Conservation (phyloP, 2,797 vertebrate genomes). For the Schizopygopsis pylzovi region DNA sequence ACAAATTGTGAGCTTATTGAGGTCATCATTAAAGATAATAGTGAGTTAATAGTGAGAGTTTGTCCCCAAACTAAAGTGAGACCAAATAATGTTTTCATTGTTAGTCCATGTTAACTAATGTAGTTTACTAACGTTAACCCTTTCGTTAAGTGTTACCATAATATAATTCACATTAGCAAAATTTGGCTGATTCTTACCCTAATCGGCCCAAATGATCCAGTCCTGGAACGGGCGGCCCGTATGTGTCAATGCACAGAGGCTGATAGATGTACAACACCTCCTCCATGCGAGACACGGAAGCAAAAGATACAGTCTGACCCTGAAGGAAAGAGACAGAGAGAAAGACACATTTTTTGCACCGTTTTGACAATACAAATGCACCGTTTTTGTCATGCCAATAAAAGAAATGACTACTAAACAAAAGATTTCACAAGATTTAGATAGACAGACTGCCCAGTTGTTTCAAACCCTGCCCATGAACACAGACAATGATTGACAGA, state of each 20-base stretch:
- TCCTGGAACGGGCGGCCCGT: slow-evolving; percentile 87
- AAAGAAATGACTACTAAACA: slow-evolving; percentile 55
- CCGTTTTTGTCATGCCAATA: background rate
- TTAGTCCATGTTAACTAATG: background rate
- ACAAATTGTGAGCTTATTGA: background rate
- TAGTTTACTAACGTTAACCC: background rate
- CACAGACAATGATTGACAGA: slow-evolving; percentile 61
- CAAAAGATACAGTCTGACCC: slow-evolving; percentile 90
- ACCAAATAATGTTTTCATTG: background rate
- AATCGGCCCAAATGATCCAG: slow-evolving; percentile 84
- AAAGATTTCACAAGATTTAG: background rate
- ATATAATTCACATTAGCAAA: background rate
- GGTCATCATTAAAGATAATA: background rate
- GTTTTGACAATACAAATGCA: background rate
- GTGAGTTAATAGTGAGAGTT: background rate
- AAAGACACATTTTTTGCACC: background rate
- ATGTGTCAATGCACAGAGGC: slow-evolving; percentile 84
- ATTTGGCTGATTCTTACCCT: slow-evolving; percentile 79
- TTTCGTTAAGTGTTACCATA: background rate
- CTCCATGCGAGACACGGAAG: slow-evolving; percentile 83
- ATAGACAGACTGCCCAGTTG: background rate
- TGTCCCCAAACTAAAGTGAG: no score
- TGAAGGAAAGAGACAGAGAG: slow-evolving; percentile 59
- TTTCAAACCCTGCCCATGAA: background rate
- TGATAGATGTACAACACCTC: slow-evolving; percentile 89